Percentiles rank a stretch among this genome's conserved stretches.
Conservation (phyloP, 2,797 vertebrate species). For the Cyclopterus lumpus region DNA sequence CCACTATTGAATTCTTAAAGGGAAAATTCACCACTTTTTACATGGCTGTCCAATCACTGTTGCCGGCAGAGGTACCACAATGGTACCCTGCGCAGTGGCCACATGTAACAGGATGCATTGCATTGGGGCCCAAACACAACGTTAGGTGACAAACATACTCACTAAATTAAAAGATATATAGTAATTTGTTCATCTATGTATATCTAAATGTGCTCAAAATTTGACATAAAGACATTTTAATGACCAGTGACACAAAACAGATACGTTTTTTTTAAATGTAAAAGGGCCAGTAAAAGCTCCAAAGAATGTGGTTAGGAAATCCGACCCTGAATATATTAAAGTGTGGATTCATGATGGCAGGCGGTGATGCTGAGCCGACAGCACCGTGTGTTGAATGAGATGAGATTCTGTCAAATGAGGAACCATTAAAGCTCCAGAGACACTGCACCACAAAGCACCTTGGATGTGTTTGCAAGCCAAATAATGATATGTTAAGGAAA, state of each 20-base stretch:
- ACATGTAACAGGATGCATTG: neutral
- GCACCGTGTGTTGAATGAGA: neutral
- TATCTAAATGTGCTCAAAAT: neutral
- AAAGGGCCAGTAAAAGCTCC: neutral
- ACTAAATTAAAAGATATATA: no score
- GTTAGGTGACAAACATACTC: neutral
- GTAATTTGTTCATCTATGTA: neutral
- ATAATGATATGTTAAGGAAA: neutral
- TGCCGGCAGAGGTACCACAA: no score
- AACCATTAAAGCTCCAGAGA: slow-evolving; percentile 1
- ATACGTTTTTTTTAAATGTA: neutral
- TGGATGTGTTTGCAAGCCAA: neutral
- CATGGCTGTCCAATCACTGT: neutral
- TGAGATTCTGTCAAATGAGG: slow-evolving; percentile 7
- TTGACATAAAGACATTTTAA: neutral
- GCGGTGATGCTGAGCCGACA: neutral
- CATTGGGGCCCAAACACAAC: neutral
- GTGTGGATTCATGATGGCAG: neutral
- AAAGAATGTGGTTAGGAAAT: neutral
- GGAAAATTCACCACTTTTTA: neutral
- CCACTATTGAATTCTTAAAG: neutral
- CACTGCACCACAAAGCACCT: neutral
- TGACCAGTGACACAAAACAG: neutral
- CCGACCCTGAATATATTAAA: neutral
- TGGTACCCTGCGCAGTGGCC: neutral